A percentile compares a stretch with the other conserved stretches of the same genome.
Evolutionary conservation across 2,888 invertebrate species (phyloP).

Genomic region (Neocrepidodera transversa): DNA sequence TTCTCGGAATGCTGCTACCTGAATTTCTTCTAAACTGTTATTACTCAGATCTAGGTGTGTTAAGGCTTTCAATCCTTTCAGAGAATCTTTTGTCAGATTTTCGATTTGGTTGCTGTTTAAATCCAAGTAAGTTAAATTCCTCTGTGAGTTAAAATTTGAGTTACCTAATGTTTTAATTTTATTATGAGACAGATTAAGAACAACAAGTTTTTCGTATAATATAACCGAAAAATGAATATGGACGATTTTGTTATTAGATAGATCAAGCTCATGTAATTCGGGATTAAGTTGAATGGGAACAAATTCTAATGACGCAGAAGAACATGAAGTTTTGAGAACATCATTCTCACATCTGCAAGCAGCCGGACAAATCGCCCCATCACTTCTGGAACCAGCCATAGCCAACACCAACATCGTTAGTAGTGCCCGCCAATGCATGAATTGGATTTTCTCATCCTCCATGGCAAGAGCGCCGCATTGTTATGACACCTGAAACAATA

Average conservation of each 20-base stretch:
- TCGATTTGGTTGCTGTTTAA: conserved; percentile 78
- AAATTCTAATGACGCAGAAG: conserved; percentile 79
- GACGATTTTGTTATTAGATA: conserved; percentile 83
- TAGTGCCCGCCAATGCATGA: conserved; percentile 58
- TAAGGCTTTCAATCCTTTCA: conserved; percentile 75
- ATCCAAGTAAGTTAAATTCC: conserved; percentile 76
- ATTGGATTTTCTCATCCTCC: conserved; percentile 58
- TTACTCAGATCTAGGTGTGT: conserved; percentile 75
- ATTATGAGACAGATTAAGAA: conserved; percentile 84
- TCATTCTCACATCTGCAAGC: conserved; percentile 85
- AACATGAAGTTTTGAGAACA: conserved; percentile 78
- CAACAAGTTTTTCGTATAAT: conserved; percentile 80
- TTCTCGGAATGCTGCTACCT: conserved; percentile 79
- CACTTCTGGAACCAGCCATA: conserved; percentile 53
- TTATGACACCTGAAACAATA: conserved; percentile 57
- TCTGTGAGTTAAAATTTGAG: conserved; percentile 81
- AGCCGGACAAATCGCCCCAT: conserved; percentile 70
- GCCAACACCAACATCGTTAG: conserved; percentile 60
- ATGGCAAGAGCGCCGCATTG: conserved; percentile 56
- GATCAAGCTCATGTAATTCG: conserved; percentile 80
- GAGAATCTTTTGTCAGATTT: conserved; percentile 75
- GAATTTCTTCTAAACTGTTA: conserved; percentile 78
- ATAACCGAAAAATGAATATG: conserved; percentile 79
- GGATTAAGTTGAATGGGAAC: conserved; percentile 91
- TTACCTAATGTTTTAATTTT: conserved; percentile 80